Conservation (phyloP, 1,140 invertebrate genomes). For the Homalodisca vitripennis region DNA sequence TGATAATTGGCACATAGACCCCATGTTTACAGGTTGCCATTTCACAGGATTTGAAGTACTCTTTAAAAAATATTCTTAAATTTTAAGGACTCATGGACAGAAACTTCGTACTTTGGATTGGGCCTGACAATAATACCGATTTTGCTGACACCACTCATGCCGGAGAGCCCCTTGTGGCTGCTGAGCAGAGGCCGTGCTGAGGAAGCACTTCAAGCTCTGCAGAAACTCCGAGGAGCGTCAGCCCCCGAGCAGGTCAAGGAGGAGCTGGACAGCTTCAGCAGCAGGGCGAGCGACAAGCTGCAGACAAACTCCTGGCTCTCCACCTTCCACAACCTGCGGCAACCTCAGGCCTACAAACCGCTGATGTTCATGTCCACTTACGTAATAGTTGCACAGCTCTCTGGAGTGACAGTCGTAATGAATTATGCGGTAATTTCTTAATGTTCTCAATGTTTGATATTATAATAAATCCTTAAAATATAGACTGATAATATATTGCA, state of each 20-base stretch:
- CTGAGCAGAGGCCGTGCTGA: no score
- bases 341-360: slow-evolving; percentile 57
- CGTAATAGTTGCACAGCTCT: slow-evolving; percentile 75
- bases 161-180: slow-evolving; percentile 69
- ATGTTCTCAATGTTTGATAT: not conserved
- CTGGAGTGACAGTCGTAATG: slow-evolving; percentile 70
- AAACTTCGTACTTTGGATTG: slow-evolving; percentile 5
- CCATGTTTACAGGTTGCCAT: no score
- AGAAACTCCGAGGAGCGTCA: no score
- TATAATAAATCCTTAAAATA: no score
- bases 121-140: slow-evolving; percentile 45
- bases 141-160: slow-evolving; percentile 51
- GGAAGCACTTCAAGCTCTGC: no score
- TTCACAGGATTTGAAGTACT: no score
- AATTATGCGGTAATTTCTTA: slow-evolving; percentile 64
- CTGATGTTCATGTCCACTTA: slow-evolving; percentile 61
- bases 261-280: no score
- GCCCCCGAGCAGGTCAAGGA: no score
- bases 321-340: no score
- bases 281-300: slow-evolving; percentile 62
- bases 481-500: no score
- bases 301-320: slow-evolving; percentile 47
- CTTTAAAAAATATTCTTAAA: no score
- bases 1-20: no score
- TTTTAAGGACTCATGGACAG: slow-evolving; percentile 17